phyloP scores from a whole-genome alignment of 2,888 invertebrate species.

The Eulithis testata region DNA sequence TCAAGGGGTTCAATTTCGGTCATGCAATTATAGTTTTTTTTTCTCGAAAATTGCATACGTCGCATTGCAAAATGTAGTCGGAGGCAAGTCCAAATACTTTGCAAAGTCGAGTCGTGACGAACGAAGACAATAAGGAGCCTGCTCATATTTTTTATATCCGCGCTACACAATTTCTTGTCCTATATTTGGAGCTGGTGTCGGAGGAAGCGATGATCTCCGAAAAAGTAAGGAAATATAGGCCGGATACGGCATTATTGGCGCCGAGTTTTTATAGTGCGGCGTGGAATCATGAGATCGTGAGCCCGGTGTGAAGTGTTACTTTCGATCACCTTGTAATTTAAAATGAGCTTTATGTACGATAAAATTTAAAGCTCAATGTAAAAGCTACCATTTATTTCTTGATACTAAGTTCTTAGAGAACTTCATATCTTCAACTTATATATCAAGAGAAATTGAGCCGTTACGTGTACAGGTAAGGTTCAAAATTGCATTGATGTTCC shows the following conservation, averaged over 20 bases:
- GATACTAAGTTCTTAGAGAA: not conserved
- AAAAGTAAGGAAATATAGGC: constrained; percentile 35
- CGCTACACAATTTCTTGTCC: constrained; percentile 7
- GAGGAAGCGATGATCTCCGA: constrained; percentile 33
- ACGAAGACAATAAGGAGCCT: too few relatives aligned
- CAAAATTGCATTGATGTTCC: not conserved
- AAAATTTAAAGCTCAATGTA: not conserved
- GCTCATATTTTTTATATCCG: too few relatives aligned
- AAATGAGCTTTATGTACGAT: not conserved
- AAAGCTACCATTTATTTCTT: not conserved
- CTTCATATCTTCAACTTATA: too few relatives aligned
- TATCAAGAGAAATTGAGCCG: not conserved
- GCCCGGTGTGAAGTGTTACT: constrained; percentile 3
- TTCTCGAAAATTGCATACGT: too few relatives aligned
- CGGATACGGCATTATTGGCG: constrained; percentile 39
- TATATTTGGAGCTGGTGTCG: constrained; percentile 22
- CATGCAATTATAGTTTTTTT: too few relatives aligned
- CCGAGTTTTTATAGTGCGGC: constrained; percentile 25
- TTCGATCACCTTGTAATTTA: not conserved
- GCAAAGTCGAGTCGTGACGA: too few relatives aligned
- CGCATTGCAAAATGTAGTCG: too few relatives aligned
- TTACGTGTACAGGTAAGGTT: not conserved
- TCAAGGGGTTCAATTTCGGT: not conserved
- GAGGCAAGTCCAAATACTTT: too few relatives aligned
- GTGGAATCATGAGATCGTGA: constrained; percentile 13